Evolutionary conservation across 2,113 vertebrate species (phyloP).

Genomic region (Tyto alba): DNA sequence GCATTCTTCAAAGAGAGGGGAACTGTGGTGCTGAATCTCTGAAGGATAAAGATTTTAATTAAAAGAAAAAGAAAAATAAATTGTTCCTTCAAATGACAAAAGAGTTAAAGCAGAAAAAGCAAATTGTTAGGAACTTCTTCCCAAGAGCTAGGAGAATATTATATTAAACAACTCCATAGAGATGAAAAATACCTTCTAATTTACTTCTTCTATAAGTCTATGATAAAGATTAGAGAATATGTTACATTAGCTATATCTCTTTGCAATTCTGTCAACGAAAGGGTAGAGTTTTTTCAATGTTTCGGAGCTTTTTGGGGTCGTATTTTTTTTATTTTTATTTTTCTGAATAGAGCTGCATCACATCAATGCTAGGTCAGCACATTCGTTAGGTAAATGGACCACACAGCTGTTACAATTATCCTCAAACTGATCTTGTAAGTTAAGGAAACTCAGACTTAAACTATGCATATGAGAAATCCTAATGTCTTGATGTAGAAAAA

Average conservation of each 20-base stretch:
- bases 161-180: background rate
- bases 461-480: background rate
- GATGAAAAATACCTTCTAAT: slow-evolving; percentile 42
- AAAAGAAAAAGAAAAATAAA: background rate
- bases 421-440: background rate
- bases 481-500: background rate
- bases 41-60: background rate
- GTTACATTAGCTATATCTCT: background rate
- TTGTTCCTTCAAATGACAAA: background rate
- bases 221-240: background rate
- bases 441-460: background rate
- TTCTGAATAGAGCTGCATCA: background rate
- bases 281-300: background rate
- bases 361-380: background rate
- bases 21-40: background rate
- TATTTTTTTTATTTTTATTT: background rate
- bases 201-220: background rate
- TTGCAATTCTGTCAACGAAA: slow-evolving; percentile 3
- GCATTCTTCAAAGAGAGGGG: background rate
- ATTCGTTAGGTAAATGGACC: background rate
- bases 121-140: background rate
- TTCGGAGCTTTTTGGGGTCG: background rate
- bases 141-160: background rate
- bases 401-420: background rate
- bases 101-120: background rate